Conservation (phyloP, 1,140 invertebrate genomes). For the Pectinophora gossypiella region DNA sequence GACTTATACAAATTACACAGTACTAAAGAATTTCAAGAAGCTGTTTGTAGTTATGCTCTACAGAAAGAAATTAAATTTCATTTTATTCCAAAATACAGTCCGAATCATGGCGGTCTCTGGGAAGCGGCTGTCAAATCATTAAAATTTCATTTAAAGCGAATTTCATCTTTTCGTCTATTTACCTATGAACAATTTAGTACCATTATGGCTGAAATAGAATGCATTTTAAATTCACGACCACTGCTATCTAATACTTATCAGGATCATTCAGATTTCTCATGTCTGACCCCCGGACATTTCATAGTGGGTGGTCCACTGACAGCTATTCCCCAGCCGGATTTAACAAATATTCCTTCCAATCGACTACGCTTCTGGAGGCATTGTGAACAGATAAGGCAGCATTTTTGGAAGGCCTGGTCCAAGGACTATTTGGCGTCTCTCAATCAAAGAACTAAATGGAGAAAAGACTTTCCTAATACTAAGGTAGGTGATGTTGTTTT, state of each 20-base stretch:
- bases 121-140: slow-evolving; percentile 50
- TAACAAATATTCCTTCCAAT: slow-evolving; percentile 7
- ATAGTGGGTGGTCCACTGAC: not conserved
- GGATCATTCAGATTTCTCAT: not conserved
- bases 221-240: slow-evolving; percentile 4
- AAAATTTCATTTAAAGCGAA: slow-evolving; percentile 35
- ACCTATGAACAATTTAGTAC: slow-evolving; percentile 7
- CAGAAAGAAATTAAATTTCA: slow-evolving; percentile 43
- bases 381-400: slow-evolving; percentile 14
- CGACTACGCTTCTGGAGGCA: slow-evolving; percentile 14
- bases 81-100: slow-evolving; percentile 54
- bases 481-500: too few species aligned
- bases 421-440: slow-evolving; percentile 10
- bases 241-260: not conserved
- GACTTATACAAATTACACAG: slow-evolving; percentile 7
- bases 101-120: slow-evolving; percentile 62
- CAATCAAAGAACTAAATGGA: slow-evolving; percentile 9
- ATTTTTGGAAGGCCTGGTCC: slow-evolving; percentile 19
- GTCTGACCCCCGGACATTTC: slow-evolving; percentile 5
- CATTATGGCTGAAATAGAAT: not conserved
- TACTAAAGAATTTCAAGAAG: not conserved
- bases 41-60: not conserved
- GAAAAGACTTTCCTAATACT: not conserved
- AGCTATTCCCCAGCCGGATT: slow-evolving; percentile 4
- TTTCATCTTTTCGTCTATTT: not conserved